These are phyloP conservation scores for Epinephelus malabaricus DNA, from an alignment of 2,797 vertebrate species.

Conservation along the genomic window DNA sequence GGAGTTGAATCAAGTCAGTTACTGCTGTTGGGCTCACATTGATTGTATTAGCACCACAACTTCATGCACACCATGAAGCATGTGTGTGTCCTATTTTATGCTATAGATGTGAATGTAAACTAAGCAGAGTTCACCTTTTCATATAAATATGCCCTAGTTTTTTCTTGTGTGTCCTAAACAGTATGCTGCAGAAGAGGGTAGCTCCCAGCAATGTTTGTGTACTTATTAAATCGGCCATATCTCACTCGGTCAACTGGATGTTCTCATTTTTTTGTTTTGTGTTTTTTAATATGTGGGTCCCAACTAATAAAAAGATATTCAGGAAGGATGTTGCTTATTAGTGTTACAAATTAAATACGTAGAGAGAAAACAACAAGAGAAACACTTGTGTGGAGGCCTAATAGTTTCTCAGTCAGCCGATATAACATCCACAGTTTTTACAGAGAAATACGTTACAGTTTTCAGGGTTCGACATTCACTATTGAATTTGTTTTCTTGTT, in stretches of 20 bases:
- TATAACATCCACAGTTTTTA: slow-evolving; percentile 2
- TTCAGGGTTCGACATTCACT: neutral
- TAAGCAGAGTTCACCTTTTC: neutral
- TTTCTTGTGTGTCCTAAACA: too few relatives aligned
- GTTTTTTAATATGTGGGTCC: neutral
- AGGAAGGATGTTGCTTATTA: neutral
- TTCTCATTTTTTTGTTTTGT: neutral
- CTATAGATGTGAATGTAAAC: neutral
- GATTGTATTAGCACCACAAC: neutral
- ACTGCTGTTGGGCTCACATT: neutral
- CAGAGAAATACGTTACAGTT: neutral
- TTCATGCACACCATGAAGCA: neutral
- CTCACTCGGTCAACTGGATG: neutral
- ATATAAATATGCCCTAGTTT: neutral
- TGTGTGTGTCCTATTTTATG: neutral
- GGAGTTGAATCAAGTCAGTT: neutral
- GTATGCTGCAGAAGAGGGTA: neutral
- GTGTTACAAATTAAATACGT: slow-evolving; percentile 12
- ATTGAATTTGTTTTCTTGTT: neutral
- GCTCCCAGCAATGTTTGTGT: neutral
- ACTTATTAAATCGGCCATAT: neutral
- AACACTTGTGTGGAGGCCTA: neutral
- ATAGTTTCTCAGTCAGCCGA: neutral
- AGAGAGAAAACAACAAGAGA: neutral
- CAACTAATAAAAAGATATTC: neutral